Evolutionary conservation across 2,797 vertebrate genomes (phyloP).

Genomic region (Esox masquinongy): DNA sequence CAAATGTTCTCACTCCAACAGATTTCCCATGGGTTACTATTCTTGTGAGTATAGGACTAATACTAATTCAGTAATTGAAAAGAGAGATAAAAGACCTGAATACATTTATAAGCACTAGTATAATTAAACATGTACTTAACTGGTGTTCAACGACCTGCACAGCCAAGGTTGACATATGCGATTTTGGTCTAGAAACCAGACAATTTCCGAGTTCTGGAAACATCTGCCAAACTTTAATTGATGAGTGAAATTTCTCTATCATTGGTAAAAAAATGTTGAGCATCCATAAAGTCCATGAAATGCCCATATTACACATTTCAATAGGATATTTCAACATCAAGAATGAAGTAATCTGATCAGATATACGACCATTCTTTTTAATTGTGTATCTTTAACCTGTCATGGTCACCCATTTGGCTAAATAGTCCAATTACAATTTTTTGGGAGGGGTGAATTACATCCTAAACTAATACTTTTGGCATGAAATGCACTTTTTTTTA

Average conservation of each 20-base stretch:
- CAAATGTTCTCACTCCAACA: no score
- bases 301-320: background rate
- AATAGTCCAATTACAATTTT: slow-evolving; percentile 8
- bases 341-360: background rate
- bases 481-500: slow-evolving; percentile 68
- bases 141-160: no score
- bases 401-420: background rate
- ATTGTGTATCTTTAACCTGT: background rate
- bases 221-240: no score
- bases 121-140: no score
- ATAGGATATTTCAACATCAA: background rate
- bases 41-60: no score
- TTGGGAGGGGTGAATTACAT: slow-evolving; percentile 30
- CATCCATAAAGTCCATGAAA: background rate
- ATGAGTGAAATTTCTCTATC: background rate
- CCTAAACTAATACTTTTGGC: slow-evolving; percentile 42
- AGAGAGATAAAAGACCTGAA: no score
- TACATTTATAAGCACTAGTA: no score
- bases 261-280: background rate
- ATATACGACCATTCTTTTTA: background rate
- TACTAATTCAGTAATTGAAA: no score
- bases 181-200: no score
- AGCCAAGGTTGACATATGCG: no score
- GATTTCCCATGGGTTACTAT: no score
- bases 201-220: no score